Base-by-base conservation (phyloP, 2,888 invertebrate species). In the Latrodectus elegans region DNA sequence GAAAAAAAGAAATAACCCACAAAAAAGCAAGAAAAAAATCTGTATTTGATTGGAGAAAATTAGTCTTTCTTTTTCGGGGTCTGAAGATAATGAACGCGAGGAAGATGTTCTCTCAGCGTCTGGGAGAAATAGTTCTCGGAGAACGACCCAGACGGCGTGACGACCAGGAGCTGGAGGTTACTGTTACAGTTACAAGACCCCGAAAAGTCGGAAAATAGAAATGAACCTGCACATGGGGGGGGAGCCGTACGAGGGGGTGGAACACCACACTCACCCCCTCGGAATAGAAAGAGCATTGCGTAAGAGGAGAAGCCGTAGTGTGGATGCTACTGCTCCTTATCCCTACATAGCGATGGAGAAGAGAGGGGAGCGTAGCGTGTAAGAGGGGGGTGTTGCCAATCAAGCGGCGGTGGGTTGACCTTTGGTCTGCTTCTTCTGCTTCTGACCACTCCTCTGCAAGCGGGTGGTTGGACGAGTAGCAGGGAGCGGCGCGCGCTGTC, bases 331-430 rank as follows among this genome's bases (percentile, higher is more conserved):
- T 52, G 60, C 60, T 15, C n/a, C 60, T 38, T 38, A 38, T 38
- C 38, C 55, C 26, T 53, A 76, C 72, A 78, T 78, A 70, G 78
- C 78, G 78, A 79, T 79, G 49, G 70, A 79, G 67, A n/a, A 17
- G 74, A 52, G 65, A 52, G 78, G 85, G 68, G 64, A 14, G 49
- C 14, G 14, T 8, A 38, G 52, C 15, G 38, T 15, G 68, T 49
- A 79, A 70, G 74, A 64, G 70, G 76, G 74, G 82, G 73, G 85
- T 85, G 81, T 84, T 88, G 82, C 88, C 86, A 86, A 89, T 86
- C 89, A 89, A 82, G 82, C 76, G 72, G 73, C 84, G 83, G 85
- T 86, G 89, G 89, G 89, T 81, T 88, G 88, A 88, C 88, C 88
- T 81, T 78, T 82, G 84, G 85, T 82, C 85, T 76, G 84, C 78